These are phyloP conservation scores for Paedocypris sp. DNA, from an alignment of 2,113 vertebrate genomes.

Conservation along the genomic window DNA sequence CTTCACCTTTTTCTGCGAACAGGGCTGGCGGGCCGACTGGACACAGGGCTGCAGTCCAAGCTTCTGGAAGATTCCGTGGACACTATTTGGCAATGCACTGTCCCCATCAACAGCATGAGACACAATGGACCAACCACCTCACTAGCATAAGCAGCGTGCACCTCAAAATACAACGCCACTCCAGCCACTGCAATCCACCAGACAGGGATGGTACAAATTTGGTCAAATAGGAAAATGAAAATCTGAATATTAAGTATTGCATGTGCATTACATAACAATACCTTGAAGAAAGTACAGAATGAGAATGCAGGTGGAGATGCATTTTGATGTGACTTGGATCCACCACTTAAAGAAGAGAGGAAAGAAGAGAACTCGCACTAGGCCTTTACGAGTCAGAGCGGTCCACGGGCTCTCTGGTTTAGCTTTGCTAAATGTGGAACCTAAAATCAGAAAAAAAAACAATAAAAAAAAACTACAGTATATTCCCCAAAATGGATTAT, in stretches of 20 bases:
- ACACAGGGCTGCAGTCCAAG: conserved; percentile 45
- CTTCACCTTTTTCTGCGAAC: conserved; percentile 73
- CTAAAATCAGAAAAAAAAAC: conserved; percentile 45
- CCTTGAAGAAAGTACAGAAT: conserved; percentile 89
- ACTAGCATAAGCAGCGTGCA: conserved; percentile 74
- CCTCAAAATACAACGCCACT: conserved; percentile 69
- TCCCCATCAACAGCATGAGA: conserved; percentile 94
- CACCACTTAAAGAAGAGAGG: conserved; percentile 93
- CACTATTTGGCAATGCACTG: conserved; percentile 96
- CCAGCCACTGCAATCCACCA: conserved; percentile 65
- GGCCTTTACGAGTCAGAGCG: conserved; percentile 80
- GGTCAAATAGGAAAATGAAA: too few species aligned
- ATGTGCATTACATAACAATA: conserved; percentile 44
- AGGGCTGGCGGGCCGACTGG: conserved; percentile 58
- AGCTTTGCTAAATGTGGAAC: conserved; percentile 95
- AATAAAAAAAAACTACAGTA: not conserved
- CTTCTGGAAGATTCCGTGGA: conserved; percentile 75
- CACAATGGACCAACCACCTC: conserved; percentile 85
- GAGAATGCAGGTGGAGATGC: conserved; percentile 80
- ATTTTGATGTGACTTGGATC: conserved; percentile 88
- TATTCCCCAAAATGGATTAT: too few species aligned
- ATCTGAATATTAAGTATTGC: too few species aligned
- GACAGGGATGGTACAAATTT: conserved; percentile 30
- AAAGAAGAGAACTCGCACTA: conserved; percentile 86
- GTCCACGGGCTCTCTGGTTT: conserved; percentile 95